These are phyloP conservation scores for Phyto melanocephala DNA, from an alignment of 2,888 invertebrate species.

Conservation along the genomic window DNA sequence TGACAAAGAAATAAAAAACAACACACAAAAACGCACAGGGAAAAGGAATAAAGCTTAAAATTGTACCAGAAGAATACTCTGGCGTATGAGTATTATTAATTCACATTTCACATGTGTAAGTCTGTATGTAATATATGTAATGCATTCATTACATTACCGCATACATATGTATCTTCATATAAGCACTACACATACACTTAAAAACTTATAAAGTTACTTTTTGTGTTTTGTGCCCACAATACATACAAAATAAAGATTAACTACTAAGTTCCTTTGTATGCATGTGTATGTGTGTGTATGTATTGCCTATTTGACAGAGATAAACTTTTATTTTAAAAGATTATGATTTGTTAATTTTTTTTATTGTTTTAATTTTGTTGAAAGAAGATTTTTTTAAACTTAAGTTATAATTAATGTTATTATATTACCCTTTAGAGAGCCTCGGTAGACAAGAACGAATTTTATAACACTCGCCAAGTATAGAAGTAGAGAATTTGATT, in stretches of 20 bases:
- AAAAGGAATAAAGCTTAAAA: constrained; percentile 45
- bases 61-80: constrained; percentile 7
- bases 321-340: constrained; percentile 34
- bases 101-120: constrained; percentile 8
- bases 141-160: background rate
- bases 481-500: too few species aligned
- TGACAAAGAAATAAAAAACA: constrained; percentile 29
- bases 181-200: background rate
- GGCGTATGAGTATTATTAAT: constrained; percentile 44
- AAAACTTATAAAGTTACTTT: too few species aligned
- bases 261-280: background rate
- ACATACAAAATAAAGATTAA: constrained; percentile 6
- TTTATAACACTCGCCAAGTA: too few species aligned
- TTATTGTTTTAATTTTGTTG: background rate
- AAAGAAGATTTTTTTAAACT: background rate
- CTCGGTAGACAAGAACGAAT: too few species aligned
- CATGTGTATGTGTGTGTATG: too few species aligned
- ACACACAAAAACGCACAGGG: constrained; percentile 5
- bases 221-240: background rate
- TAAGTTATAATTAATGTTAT: too few species aligned
- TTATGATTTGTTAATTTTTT: constrained; percentile 2
- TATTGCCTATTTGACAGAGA: background rate
- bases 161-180: too few species aligned
- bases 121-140: background rate
- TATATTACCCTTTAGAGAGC: too few species aligned